Base-by-base conservation (phyloP, 2,888 invertebrate genomes). In the Pristionchus exspectatus region DNA sequence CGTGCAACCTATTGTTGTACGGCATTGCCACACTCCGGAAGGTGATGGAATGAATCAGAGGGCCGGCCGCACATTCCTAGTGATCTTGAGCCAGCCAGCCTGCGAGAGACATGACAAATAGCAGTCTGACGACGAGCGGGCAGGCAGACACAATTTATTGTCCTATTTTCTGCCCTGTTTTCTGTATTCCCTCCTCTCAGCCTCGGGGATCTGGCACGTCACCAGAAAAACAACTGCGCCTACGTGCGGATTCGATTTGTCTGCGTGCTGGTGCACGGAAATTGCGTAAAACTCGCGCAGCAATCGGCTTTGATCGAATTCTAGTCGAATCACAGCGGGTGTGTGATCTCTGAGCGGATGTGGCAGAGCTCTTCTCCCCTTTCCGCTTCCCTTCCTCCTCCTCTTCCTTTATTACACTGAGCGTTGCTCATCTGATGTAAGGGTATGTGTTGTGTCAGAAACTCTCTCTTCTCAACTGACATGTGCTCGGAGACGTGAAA, bases 321-420 rank as follows among this genome's bases (percentile, higher is more conserved):
- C 63, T 63, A 63, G 63, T 63, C 10, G 24, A 63, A 63, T 63
- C 24, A 74, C 21, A 72, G 7, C 24, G n/a, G 63, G 38, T 21
- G 74, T 21, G 74, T 74, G 74, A 74, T 74, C 74, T 74, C 74
- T 74, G 74, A 38, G 38, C 21, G 16, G 56, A 16, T 33, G 72
- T 72, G 69, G 9, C 12, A 30, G 12, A 33, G 21, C 74, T 74
- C 21, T 30, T 21, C 74, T 38, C 38, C 30, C 38, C 74, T 69
- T 24, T 59, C 69, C 69, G 24, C 69, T 69, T 69, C 72, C 18
- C 74, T 74, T 74, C 74, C 74, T 33, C 74, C 74, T 74, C 74
- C 74, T 74, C 38, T 38, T 24, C 74, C 74, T 33, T 33, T 74
- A 63, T 74, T 74, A 74, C 74, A 74, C 38, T 21, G 24, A 50